These are phyloP conservation scores for Drosophila aff. DNA, from an alignment of 1,140 invertebrate genomes.

Conservation along the genomic window DNA sequence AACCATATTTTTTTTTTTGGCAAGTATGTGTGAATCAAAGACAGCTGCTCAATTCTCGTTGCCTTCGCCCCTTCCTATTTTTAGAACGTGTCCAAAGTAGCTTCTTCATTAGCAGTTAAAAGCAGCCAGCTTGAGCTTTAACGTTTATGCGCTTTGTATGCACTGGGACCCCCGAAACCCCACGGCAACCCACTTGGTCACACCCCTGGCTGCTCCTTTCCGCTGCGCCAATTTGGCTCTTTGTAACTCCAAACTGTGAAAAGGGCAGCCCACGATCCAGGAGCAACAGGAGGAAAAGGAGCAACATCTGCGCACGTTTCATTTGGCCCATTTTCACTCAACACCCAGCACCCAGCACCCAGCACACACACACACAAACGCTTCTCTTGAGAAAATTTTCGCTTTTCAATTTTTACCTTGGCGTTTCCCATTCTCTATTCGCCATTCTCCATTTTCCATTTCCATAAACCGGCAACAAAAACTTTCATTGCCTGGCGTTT, in stretches of 20 bases:
- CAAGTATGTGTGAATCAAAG: conserved; percentile 10
- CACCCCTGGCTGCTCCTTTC: conserved; percentile 9
- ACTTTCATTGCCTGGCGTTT: conserved; percentile 75
- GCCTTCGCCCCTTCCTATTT: neutral
- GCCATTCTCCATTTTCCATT: conserved; percentile 30
- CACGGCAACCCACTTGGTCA: neutral
- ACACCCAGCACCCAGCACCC: neutral
- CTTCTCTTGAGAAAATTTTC: conserved; percentile 58
- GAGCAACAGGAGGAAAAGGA: conserved; percentile 33
- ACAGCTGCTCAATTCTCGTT: neutral
- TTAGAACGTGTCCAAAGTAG: conserved; percentile 11
- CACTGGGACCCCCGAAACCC: conserved; percentile 1
- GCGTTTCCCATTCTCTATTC: conserved; percentile 44
- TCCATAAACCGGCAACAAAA: conserved; percentile 58
- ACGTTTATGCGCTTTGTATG: conserved; percentile 50
- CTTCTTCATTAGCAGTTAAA: conserved; percentile 76
- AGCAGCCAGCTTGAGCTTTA: conserved; percentile 29
- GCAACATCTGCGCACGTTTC: conserved; percentile 60
- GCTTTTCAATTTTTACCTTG: conserved; percentile 76
- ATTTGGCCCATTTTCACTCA: conserved; percentile 69
- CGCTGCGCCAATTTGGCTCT: conserved; percentile 67
- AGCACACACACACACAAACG: neutral
- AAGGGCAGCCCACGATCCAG: conserved; percentile 34
- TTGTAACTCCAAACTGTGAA: conserved; percentile 61
- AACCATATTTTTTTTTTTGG: neutral